These are phyloP conservation scores for Haemorhous mexicanus DNA, from an alignment of 2,113 vertebrate species.

Conservation along the genomic window DNA sequence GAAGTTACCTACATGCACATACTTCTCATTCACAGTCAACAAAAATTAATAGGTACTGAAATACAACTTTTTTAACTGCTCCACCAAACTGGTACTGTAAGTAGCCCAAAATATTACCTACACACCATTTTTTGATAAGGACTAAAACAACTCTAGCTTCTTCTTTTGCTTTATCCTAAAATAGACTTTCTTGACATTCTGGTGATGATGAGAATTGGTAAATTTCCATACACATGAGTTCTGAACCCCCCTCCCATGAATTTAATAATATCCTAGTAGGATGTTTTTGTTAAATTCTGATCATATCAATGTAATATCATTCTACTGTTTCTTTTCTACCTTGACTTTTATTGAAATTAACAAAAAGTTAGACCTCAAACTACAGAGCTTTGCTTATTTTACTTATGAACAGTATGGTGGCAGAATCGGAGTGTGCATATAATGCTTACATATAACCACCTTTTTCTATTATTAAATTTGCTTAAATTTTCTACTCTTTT, in stretches of 20 bases:
- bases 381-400: neutral
- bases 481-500: neutral
- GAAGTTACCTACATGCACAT: neutral
- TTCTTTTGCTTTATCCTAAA: neutral
- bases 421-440: neutral
- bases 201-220: neutral
- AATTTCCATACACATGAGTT: neutral
- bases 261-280: neutral
- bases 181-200: neutral
- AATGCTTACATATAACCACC: neutral
- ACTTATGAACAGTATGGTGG: neutral
- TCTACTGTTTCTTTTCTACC: neutral
- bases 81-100: neutral
- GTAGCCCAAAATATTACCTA: neutral
- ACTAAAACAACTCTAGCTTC: neutral
- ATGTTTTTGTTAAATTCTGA: neutral
- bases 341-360: neutral
- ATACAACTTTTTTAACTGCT: neutral
- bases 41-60: neutral
- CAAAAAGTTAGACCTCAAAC: neutral
- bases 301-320: neutral
- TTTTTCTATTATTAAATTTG: neutral
- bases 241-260: fast-evolving
- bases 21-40: neutral
- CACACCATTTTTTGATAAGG: neutral